Base-by-base conservation (phyloP, 1,140 invertebrate genomes). In the Asobara japonica region DNA sequence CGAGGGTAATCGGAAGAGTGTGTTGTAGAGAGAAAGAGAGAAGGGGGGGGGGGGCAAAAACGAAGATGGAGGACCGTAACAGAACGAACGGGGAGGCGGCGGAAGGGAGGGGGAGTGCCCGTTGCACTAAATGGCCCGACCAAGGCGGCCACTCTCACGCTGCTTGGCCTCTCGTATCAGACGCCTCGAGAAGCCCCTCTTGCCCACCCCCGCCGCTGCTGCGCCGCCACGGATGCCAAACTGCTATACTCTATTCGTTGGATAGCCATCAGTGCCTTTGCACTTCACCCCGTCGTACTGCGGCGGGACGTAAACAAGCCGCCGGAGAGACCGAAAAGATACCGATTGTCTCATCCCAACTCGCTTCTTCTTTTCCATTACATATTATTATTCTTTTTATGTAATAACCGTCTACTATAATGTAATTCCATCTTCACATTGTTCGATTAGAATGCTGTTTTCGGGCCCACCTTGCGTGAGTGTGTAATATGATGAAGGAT, bases 301-400 rank as follows among this genome's bases (percentile, higher is more conserved):
- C 75, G 72, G 51, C 72, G 74, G 81, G 82, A 87, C 84, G 83
- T 86, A 87, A 86, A 87, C 84, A 87, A 87, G 82, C 75, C 72
- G 67, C 72, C 68, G 18, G 62, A 41, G 31, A 22, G 31, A 22
- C 67, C 61, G 29, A 48, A 74, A 74, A 66, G 38, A 69, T 69
- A 72, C 48, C 51, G 30, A 67, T 68, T 65, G n/a, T 22, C 22
- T 51, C 36, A 27, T 71, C 31, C 27, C 51, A 13, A 27, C 27
- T 4, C 45, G n/a, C 30, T 68, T 68, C 29, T 30, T 31, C 7
- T 56, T 20, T 67, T 45, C 45, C 48, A 13, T 16, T 10, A 13
- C 48, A 68, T 68, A 51, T 51, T 56, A 31, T 56, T 48, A 22
- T 31, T 27, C 20, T 48, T 62, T 64, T 62, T 3, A n/a, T 30